Conservation (phyloP, 2,888 invertebrate genomes). For the Chesias legatella region DNA sequence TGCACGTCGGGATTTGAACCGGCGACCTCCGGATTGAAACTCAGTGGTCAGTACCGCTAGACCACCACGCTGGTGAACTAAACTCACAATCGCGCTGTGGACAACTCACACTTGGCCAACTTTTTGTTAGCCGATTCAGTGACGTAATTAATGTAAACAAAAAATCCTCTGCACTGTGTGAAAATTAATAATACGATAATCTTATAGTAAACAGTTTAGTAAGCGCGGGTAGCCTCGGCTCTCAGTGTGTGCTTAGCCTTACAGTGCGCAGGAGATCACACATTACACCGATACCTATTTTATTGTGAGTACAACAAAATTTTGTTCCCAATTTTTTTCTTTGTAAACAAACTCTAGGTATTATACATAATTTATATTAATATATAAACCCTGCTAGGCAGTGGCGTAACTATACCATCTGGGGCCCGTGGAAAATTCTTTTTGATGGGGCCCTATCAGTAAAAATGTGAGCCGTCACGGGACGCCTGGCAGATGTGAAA, state of each 20-base stretch:
- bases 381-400: no score
- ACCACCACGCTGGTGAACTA: no score
- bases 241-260: conserved; percentile 42
- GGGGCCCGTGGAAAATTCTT: no score
- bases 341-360: neutral
- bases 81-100: neutral
- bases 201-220: conserved; percentile 36
- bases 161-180: conserved; percentile 27
- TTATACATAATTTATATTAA: no score
- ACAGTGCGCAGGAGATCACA: conserved; percentile 34
- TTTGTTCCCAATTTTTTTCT: neutral
- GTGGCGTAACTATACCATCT: no score
- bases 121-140: conserved; percentile 8
- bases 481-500: no score
- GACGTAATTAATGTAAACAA: conserved; percentile 32
- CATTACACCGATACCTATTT: conserved; percentile 6
- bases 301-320: neutral
- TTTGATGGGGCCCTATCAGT: no score
- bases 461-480: no score
- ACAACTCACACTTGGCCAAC: conserved; percentile 3
- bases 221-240: conserved; percentile 28
- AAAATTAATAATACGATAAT: conserved; percentile 44
- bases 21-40: no score
- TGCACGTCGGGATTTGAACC: no score
- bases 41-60: no score